Evolutionary conservation across 2,797 vertebrate genomes (phyloP), one percentile per base, ranked within the genome.

Genomic region (Aldrovandia affinis): DNA sequence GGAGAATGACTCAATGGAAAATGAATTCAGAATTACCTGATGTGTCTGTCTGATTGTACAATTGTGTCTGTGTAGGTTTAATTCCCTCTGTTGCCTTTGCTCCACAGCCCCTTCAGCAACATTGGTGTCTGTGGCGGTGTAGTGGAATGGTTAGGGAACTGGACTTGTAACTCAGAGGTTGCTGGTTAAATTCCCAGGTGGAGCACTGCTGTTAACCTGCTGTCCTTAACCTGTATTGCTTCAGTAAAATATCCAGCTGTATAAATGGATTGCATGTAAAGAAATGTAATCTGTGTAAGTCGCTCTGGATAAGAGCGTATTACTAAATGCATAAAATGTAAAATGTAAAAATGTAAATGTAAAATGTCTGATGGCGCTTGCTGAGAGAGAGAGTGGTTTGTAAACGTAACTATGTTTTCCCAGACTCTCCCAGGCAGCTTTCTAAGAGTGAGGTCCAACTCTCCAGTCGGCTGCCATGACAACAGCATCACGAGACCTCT

Each of bases 71-170:
- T 2, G 1, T 10, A 65, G 63, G n/a, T n/a, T n/a, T n/a, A n/a
- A n/a, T n/a, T 20, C 36, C 6, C 15, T 1, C 30, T 39, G 20
- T 6, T 33, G 36, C 33, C 68, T 36, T 70, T 14, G 5, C 22
- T 70, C 30, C 68, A 18, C 36, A 28, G 68, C 15, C 8, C 6
- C 30, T 39, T 5, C 68, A 39, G 68, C 42, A 75, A 36, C 42
- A 75, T 44, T 75, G 70, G 70, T 44, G 39, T 75, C 22, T 57
- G n/a, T n/a, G n/a, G n/a, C n/a, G n/a, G n/a, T n/a, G n/a, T n/a
- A n/a, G n/a, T n/a, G n/a, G n/a, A n/a, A n/a, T n/a, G n/a, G n/a
- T n/a, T n/a, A n/a, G n/a, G n/a, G n/a, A n/a, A n/a, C n/a, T n/a
- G n/a, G n/a, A n/a, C n/a, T n/a, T n/a, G n/a, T n/a, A n/a, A n/a